A percentile compares a stretch with the other conserved stretches of the same genome.
These are phyloP conservation scores for Parus major DNA, from an alignment of 2,113 vertebrate species.

Conservation along the genomic window DNA sequence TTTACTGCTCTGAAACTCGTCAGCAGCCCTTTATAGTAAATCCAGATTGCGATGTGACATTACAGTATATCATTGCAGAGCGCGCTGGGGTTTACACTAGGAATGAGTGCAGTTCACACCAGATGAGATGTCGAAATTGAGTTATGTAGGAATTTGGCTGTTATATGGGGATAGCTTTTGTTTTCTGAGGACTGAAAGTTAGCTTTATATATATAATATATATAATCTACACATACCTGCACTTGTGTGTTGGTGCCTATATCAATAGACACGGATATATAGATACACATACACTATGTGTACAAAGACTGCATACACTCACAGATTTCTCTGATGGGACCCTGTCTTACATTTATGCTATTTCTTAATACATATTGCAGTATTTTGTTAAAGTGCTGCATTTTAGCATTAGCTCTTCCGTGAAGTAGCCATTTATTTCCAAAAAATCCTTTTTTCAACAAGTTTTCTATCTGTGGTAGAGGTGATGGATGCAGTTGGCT, in stretches of 20 bases:
- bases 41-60: slow-evolving; percentile 95
- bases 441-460: background rate
- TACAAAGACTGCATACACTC: background rate
- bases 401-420: background rate
- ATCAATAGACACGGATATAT: slow-evolving; percentile 23
- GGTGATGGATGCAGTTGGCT: background rate
- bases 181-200: slow-evolving; percentile 84
- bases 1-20: slow-evolving; percentile 99
- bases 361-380: background rate
- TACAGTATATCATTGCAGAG: slow-evolving; percentile 96
- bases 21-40: slow-evolving; percentile 98
- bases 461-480: fast-evolving
- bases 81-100: slow-evolving; percentile 82
- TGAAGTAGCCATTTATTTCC: background rate
- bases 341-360: background rate
- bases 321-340: background rate
- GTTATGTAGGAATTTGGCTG: slow-evolving; percentile 94
- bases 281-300: background rate
- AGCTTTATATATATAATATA: slow-evolving; percentile 79
- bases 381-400: background rate
- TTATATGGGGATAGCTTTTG: slow-evolving; percentile 90
- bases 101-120: slow-evolving; percentile 84
- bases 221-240: slow-evolving; percentile 68
- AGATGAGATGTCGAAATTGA: slow-evolving; percentile 96
- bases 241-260: slow-evolving; percentile 54